phyloP scores from a whole-genome alignment of 1,140 invertebrate species.

The Chlorops oryzae region DNA sequence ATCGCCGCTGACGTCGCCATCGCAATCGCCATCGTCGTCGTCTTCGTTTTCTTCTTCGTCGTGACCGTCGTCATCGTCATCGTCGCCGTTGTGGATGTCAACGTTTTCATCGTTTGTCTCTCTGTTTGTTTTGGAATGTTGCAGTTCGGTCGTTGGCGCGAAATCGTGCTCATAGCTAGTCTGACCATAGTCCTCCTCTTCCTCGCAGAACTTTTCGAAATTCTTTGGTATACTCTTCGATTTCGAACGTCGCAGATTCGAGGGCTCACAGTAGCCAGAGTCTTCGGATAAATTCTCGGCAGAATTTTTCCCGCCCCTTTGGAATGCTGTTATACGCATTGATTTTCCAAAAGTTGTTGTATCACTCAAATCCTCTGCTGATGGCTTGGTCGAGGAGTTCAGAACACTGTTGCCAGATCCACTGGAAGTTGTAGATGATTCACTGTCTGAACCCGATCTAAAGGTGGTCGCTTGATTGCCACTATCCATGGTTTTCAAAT shows the following conservation, averaged over 20 bases:
- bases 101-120: not conserved
- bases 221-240: slow-evolving; percentile 49
- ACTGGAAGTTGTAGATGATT: slow-evolving; percentile 20
- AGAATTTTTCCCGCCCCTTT: slow-evolving; percentile 52
- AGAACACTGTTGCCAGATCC: slow-evolving; percentile 30
- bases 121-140: not conserved
- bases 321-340: slow-evolving; percentile 10
- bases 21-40: slow-evolving; percentile 10
- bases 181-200: slow-evolving; percentile 32
- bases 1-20: slow-evolving; percentile 12
- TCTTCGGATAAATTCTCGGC: slow-evolving; percentile 69
- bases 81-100: slow-evolving; percentile 6
- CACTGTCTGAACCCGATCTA: slow-evolving; percentile 33
- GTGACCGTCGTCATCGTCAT: slow-evolving; percentile 4
- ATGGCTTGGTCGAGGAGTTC: slow-evolving; percentile 19
- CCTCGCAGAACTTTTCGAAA: slow-evolving; percentile 45
- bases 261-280: slow-evolving; percentile 64
- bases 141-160: too few species aligned
- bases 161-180: too few species aligned
- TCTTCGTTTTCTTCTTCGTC: slow-evolving; percentile 15
- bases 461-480: slow-evolving; percentile 13
- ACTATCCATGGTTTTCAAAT: not conserved
- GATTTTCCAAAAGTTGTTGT: not conserved
- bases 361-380: slow-evolving; percentile 6
- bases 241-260: slow-evolving; percentile 45